phyloP scores from a whole-genome alignment of 2,797 vertebrate species.

The Vespertilio murinus region DNA sequence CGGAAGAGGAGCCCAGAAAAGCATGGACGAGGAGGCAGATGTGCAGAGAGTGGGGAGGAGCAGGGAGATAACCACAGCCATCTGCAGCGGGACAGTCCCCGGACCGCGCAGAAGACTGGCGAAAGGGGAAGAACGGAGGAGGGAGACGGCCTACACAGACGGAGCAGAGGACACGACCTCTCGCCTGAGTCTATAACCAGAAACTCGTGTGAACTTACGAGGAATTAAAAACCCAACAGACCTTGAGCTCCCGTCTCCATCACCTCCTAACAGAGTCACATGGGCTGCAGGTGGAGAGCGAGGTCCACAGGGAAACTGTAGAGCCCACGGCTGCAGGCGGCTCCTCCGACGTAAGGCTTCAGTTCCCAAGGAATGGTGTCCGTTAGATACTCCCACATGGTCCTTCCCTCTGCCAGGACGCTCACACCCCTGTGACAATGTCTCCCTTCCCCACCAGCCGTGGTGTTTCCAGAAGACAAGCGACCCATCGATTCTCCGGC shows the following conservation, averaged over 20 bases:
- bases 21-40: background rate
- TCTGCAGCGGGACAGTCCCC: background rate
- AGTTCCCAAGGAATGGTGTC: background rate
- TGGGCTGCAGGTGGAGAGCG: background rate
- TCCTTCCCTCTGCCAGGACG: background rate
- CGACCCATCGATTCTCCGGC: background rate
- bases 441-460: background rate
- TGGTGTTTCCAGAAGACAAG: background rate
- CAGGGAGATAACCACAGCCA: background rate
- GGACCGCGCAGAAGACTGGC: rapidly evolving
- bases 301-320: background rate
- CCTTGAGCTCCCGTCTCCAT: background rate
- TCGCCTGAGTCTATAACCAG: background rate
- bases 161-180: background rate
- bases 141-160: background rate
- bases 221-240: background rate
- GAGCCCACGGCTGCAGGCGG: background rate
- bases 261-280: background rate
- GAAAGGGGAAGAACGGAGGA: background rate
- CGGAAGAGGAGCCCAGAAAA: background rate
- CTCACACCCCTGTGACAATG: rapidly evolving
- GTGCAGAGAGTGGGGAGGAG: background rate
- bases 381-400: rapidly evolving
- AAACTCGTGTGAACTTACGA: background rate
- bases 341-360: background rate